Conservation (phyloP, 2,113 vertebrate genomes). For the Entomyzon cyanotis region DNA sequence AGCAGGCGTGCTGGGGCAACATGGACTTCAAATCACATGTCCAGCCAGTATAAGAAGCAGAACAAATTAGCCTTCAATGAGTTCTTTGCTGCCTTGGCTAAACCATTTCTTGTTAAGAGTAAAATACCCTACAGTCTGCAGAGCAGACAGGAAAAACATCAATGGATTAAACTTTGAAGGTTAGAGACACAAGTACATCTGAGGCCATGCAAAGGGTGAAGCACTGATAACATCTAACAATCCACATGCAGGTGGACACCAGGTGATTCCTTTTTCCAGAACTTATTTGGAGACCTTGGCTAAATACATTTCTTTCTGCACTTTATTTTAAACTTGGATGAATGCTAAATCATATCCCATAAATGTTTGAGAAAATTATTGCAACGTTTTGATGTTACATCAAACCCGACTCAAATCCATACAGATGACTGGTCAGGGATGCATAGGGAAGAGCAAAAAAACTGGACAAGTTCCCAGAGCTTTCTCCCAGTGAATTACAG, state of each 20-base stretch:
- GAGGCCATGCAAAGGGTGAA: not conserved
- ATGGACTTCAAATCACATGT: not conserved
- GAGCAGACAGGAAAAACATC: not conserved
- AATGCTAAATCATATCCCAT: not conserved
- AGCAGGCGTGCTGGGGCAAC: not conserved
- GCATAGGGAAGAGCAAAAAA: not conserved
- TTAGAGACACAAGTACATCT: not conserved
- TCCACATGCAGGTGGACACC: not conserved
- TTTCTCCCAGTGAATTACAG: not conserved
- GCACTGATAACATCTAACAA: not conserved
- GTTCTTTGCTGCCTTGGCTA: not conserved
- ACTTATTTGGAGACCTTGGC: not conserved
- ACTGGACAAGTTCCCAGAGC: not conserved
- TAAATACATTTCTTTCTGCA: rapidly evolving
- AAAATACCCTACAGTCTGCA: not conserved
- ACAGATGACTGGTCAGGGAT: not conserved
- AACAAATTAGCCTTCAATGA: not conserved
- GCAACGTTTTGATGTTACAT: not conserved
- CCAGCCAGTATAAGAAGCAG: not conserved
- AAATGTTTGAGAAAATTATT: not conserved
- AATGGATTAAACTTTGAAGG: not conserved
- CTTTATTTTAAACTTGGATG: not conserved
- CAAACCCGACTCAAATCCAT: not conserved
- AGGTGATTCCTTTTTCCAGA: not conserved
- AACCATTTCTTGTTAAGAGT: not conserved